Percentiles rank a stretch among this genome's conserved stretches.
Evolutionary conservation across 2,797 vertebrate genomes (phyloP).

Genomic region (Falco rusticolus): DNA sequence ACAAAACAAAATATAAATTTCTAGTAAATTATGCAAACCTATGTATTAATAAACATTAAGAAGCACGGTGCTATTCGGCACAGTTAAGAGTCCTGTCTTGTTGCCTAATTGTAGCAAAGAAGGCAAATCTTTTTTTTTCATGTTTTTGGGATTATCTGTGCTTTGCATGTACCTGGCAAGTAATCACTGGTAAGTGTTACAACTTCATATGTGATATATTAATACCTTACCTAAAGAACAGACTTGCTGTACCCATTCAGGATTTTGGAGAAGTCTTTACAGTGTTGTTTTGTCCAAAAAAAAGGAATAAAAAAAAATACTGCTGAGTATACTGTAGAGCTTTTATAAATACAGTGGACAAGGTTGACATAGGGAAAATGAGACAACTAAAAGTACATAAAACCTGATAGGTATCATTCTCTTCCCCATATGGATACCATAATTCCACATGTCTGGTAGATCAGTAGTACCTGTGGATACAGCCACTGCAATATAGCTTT

Average conservation of each 20-base stretch:
- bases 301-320: too few relatives aligned
- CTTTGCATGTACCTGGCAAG: background rate
- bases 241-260: background rate
- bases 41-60: background rate
- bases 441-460: background rate
- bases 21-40: background rate
- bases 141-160: background rate
- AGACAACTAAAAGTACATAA: background rate
- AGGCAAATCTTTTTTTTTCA: background rate
- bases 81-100: background rate
- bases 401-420: background rate
- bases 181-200: accelerated
- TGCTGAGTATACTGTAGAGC: background rate
- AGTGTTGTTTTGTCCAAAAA: background rate
- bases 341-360: background rate
- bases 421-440: background rate
- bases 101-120: background rate
- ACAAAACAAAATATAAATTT: background rate
- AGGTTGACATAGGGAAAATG: background rate
- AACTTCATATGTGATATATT: background rate
- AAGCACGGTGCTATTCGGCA: background rate
- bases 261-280: background rate
- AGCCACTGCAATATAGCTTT: background rate
- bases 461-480: background rate
- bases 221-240: background rate